These are phyloP conservation scores for Plebejus melissa DNA, from an alignment of 2,888 invertebrate genomes.

Conservation along the genomic window DNA sequence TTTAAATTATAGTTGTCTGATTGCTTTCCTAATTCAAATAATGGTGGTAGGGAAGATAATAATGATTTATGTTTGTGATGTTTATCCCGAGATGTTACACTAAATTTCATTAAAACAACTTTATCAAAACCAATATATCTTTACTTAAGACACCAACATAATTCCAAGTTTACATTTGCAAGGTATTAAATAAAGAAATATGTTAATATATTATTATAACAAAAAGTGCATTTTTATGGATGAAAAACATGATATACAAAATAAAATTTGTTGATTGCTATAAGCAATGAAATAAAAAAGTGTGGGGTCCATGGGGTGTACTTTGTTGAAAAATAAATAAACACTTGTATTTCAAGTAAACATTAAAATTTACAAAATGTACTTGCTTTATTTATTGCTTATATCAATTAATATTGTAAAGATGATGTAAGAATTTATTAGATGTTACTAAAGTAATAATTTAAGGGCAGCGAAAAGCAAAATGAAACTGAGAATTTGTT, in stretches of 20 bases:
- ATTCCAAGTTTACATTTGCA: conserved; percentile 15
- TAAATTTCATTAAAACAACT: conserved; percentile 16
- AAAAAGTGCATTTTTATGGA: conserved; percentile 14
- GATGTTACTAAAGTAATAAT: neutral
- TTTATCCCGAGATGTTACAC: neutral
- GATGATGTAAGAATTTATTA: neutral
- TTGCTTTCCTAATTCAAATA: neutral
- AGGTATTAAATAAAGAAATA: conserved; percentile 8
- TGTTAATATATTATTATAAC: conserved; percentile 5
- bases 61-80: neutral
- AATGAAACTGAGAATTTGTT: neutral
- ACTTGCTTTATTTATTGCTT: conserved; percentile 16
- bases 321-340: neutral
- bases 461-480: neutral
- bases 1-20: neutral
- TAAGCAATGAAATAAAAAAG: conserved; percentile 2
- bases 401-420: neutral
- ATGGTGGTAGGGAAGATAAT: neutral
- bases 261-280: neutral
- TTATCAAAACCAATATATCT: conserved; percentile 23
- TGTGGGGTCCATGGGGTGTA: neutral
- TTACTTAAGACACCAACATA: conserved; percentile 26
- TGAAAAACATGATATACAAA: conserved; percentile 18
- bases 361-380: conserved; percentile 1
- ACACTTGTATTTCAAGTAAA: conserved; percentile 12